Percentiles rank a stretch among this genome's conserved stretches.
Conservation (phyloP, 1,140 invertebrate species). For the Papilio machaon region DNA sequence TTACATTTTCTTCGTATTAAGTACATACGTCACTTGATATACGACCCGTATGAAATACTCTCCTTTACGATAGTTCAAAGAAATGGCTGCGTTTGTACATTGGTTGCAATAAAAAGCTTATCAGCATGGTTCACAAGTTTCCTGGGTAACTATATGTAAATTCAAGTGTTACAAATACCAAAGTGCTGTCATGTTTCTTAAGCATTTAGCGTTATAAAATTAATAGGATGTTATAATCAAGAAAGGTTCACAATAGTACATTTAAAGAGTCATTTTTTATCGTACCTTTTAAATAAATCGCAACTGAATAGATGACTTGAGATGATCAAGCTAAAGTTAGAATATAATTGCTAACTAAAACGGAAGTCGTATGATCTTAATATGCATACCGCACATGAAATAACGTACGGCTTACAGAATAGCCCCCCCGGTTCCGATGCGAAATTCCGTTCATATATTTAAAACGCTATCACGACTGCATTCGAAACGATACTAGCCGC, state of each 20-base stretch:
- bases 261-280: not conserved
- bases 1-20: too few relatives aligned
- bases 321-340: not conserved
- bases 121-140: too few relatives aligned
- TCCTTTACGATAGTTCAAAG: too few relatives aligned
- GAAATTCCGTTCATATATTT: slow-evolving; percentile 54
- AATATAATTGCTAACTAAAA: slow-evolving; percentile 17
- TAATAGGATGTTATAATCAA: not conserved
- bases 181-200: too few relatives aligned
- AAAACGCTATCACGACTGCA: slow-evolving; percentile 64
- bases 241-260: not conserved
- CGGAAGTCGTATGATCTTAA: slow-evolving; percentile 1
- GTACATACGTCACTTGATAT: too few relatives aligned
- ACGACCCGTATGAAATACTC: too few relatives aligned
- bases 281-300: not conserved
- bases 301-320: not conserved
- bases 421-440: slow-evolving; percentile 42
- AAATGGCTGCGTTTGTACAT: too few relatives aligned
- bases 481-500: slow-evolving; percentile 58
- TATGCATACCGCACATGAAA: slow-evolving; percentile 31
- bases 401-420: slow-evolving; percentile 39
- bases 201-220: not conserved
- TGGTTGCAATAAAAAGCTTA: too few relatives aligned
- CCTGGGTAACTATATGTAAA: too few relatives aligned
- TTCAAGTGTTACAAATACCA: too few relatives aligned